Conservation (phyloP, 1,140 invertebrate species). For the Papilio dardanus region DNA sequence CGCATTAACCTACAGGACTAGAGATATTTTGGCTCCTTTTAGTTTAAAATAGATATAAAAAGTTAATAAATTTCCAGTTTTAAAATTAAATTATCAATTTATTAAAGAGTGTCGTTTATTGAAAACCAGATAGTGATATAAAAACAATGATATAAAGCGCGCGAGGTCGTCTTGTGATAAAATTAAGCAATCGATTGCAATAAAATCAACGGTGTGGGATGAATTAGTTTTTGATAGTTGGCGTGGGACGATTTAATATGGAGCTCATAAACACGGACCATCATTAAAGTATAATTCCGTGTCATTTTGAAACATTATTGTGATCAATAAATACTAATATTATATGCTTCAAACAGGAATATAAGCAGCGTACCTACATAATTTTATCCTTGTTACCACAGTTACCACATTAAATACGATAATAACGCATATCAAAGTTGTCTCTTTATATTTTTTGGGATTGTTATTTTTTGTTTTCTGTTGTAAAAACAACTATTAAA, state of each 20-base stretch:
- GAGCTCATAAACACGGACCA: slow-evolving; percentile 15
- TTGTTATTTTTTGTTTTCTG: too few species aligned
- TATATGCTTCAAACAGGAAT: too few species aligned
- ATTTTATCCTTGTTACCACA: too few species aligned
- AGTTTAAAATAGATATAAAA: background rate
- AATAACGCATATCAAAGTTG: too few species aligned
- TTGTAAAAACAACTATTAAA: too few species aligned
- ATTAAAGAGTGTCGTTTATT: background rate
- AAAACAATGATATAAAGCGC: background rate
- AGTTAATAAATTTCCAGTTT: background rate
- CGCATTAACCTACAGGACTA: background rate
- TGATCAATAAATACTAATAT: background rate
- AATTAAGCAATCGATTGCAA: slow-evolving; percentile 24
- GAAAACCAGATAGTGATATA: background rate
- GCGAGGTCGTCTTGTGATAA: slow-evolving; percentile 13
- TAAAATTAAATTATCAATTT: background rate
- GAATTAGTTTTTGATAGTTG: slow-evolving; percentile 24
- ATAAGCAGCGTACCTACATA: too few species aligned
- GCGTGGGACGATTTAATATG: slow-evolving; percentile 29
- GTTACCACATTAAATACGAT: too few species aligned
- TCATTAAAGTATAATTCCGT: background rate
- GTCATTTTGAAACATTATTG: background rate
- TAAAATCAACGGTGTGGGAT: slow-evolving; percentile 12
- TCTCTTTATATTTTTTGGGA: too few species aligned
- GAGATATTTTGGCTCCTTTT: background rate